These are phyloP conservation scores for Oedothorax gibbosus DNA, from an alignment of 1,140 invertebrate species.

Conservation along the genomic window DNA sequence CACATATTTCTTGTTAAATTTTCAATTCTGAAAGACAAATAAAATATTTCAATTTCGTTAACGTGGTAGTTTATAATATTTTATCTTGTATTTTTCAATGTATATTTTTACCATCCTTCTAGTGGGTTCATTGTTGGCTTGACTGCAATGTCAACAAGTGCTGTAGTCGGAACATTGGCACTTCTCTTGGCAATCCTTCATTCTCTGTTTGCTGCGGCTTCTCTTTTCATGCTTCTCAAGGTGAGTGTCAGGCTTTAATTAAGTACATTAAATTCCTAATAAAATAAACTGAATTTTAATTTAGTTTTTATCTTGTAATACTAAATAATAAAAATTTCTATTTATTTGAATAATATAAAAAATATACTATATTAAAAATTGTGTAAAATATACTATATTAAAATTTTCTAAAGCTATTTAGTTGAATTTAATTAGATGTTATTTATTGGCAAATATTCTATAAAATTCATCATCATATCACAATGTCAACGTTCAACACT, in stretches of 20 bases:
- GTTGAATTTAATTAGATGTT: no score
- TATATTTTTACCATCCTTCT: slow-evolving; percentile 66
- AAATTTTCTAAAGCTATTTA: no score
- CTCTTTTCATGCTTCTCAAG: slow-evolving; percentile 67
- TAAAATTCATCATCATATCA: no score
- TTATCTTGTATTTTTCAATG: slow-evolving; percentile 13
- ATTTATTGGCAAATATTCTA: no score
- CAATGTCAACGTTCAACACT: no score
- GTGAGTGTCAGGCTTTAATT: slow-evolving; percentile 47
- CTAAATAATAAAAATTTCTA: not conserved
- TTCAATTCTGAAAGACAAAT: not conserved
- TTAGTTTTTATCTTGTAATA: not conserved
- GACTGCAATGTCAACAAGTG: slow-evolving; percentile 37
- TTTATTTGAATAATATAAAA: no score
- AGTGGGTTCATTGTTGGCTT: slow-evolving; percentile 84
- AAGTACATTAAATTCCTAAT: not conserved
- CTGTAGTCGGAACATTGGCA: slow-evolving; percentile 41
- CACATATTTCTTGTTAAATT: not conserved
- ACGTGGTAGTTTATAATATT: no score
- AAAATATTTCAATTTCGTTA: slow-evolving; percentile 2
- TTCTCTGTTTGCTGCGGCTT: slow-evolving; percentile 64
- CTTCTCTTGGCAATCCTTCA: slow-evolving; percentile 51
- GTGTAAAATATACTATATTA: no score
- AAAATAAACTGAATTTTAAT: not conserved
- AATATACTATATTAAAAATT: no score